Evolutionary conservation across 2,113 vertebrate species (phyloP), one percentile per base, ranked within the genome.

Genomic region (Xerus inauris): DNA sequence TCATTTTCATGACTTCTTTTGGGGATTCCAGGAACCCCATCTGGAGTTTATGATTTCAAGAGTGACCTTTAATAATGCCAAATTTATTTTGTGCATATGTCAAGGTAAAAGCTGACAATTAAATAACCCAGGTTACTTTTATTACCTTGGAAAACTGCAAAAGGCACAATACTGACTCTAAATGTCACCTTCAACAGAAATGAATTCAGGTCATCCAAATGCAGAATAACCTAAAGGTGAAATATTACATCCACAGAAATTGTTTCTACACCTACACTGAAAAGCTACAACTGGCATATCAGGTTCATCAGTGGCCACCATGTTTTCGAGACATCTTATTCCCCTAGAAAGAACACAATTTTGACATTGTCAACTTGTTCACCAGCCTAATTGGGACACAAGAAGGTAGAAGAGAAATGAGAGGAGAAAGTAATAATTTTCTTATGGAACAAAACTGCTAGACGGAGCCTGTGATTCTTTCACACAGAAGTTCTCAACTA

Each of bases 81-180:
- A 82, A 89, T 72, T 82, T 95, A 64, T 72, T 96, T 54, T 47
- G 14, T 72, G 26, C 32, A 62, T 67, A 69, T 72, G 19, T 75
- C 59, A 90, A 87, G 35, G 6, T 89, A 62, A 94, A 89, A 89
- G 6, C 10, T 84, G 87, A 84, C 19, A 93, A 90, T 84, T 80
- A 94, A 95, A 81, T 49, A 76, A 82, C 26, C 17, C 11, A 69
- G 35, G 26, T 85, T 75, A 77, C 20, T 73, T 30, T 89, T 85
- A 62, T 20, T 77, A 72, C 76, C 62, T 75, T 91, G 49, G n/a
- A 86, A 82, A 88, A 24, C 19, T 77, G 28, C 5, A 95, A 28
- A 12, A 89, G 49, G 24, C 28, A 79, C 7, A 35, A 57, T 11
- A 59, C n/a, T 47, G 24, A 86, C 22, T 76, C 5, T 88, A n/a